Conservation (phyloP, 2,888 invertebrate species). For the Agriopis aurantiaria region DNA sequence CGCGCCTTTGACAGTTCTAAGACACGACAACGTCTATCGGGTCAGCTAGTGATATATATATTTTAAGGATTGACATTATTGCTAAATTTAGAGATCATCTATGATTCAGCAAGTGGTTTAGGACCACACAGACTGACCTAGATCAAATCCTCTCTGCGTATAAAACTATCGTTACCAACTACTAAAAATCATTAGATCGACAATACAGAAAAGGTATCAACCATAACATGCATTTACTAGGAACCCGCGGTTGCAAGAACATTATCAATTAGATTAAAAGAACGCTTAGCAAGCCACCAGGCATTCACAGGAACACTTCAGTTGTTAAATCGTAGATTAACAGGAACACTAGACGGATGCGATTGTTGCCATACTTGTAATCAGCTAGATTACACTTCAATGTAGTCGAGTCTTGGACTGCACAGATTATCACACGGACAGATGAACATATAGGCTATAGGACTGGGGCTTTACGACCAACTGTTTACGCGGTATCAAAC, state of each 20-base stretch:
- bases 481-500: too few species aligned
- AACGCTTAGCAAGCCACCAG: constrained; percentile 4
- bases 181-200: background rate
- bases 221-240: constrained; percentile 4
- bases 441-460: background rate
- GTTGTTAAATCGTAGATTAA: constrained; percentile 16
- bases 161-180: background rate
- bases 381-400: constrained; percentile 54
- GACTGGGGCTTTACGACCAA: too few species aligned
- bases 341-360: constrained; percentile 31
- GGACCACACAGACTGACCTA: too few species aligned
- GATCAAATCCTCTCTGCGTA: background rate
- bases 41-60: too few species aligned
- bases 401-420: constrained; percentile 24
- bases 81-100: too few species aligned
- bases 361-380: constrained; percentile 49
- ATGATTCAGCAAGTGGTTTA: too few species aligned
- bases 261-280: constrained; percentile 6
- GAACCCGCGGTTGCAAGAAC: constrained; percentile 8
- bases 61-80: too few species aligned
- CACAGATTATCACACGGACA: constrained; percentile 6
- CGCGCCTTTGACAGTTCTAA: too few species aligned
- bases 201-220: background rate
- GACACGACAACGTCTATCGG: too few species aligned
- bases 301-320: constrained; percentile 27